These are phyloP conservation scores for Brachionus angularis DNA, from an alignment of 1,140 invertebrate genomes.

Conservation along the genomic window DNA sequence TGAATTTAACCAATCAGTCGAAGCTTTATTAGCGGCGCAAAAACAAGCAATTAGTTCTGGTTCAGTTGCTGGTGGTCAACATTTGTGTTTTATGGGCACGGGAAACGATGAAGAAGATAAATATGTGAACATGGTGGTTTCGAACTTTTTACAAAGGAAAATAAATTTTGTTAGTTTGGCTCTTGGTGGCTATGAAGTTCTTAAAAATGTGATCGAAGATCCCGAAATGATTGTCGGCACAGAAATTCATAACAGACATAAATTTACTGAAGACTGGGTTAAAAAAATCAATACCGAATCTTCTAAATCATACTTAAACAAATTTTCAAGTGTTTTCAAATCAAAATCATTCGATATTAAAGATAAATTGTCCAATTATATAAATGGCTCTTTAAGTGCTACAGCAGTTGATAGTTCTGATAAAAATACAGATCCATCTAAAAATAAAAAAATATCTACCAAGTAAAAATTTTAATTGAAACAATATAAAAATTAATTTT, in stretches of 20 bases:
- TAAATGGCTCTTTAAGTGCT: slow-evolving; percentile 63
- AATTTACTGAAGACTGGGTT: slow-evolving; percentile 62
- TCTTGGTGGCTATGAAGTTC: slow-evolving; percentile 76
- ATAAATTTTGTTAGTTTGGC: slow-evolving; percentile 85
- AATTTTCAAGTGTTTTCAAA: slow-evolving; percentile 67
- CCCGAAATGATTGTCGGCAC: slow-evolving; percentile 44
- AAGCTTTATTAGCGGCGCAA: slow-evolving; percentile 83
- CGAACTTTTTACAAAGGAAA: slow-evolving; percentile 89
- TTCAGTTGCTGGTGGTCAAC: slow-evolving; percentile 84
- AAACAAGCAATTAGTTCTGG: slow-evolving; percentile 79
- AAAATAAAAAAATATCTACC: neutral
- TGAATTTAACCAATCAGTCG: slow-evolving; percentile 87
- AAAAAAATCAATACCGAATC: slow-evolving; percentile 68
- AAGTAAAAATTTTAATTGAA: too few relatives aligned
- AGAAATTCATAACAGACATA: neutral
- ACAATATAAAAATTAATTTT: too few relatives aligned
- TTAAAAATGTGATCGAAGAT: slow-evolving; percentile 9
- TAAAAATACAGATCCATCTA: neutral
- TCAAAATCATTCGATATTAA: slow-evolving; percentile 85
- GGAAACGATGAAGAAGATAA: slow-evolving; percentile 89
- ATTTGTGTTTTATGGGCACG: slow-evolving; percentile 92
- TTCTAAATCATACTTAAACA: slow-evolving; percentile 53
- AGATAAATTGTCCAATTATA: slow-evolving; percentile 86
- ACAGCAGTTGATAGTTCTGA: neutral
- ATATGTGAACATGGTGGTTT: slow-evolving; percentile 95